Evolutionary conservation across 2,113 vertebrate genomes (phyloP), one percentile per base, ranked within the genome.

Genomic region (Saguinus imperator): DNA sequence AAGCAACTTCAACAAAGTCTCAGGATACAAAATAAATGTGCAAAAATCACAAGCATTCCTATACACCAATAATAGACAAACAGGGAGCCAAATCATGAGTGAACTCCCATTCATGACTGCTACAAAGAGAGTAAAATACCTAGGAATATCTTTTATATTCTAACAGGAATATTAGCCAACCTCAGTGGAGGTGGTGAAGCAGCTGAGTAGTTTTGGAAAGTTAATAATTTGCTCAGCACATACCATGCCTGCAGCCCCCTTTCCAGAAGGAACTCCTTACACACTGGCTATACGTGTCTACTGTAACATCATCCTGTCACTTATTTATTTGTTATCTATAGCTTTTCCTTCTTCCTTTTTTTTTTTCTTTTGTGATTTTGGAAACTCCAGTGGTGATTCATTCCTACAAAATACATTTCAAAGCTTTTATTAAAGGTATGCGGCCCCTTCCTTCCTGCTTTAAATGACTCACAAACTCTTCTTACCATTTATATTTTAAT

Each of bases 311-410:
- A 52, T 27, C 18, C 40, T 14, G 40, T 86, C 29, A 76, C 45
- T 87, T 84, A 64, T 43, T 43, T 55, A 23, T 70, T 57, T 55
- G 11, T 82, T 87, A 87, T 88, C 66, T 87, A 14, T n/a, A 50
- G 8, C n/a, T 61, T 79, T 35, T 84, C 50, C 4, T 52, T 50
- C 11, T 50, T 58, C n/a, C 1, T 70, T n/a, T 35, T 45, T 3
- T 3, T 25, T 17, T 70, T 9, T 37, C 3, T 70, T 75, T 3
- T 94, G 10, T 29, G 58, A 52, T 64, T 97, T 45, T 96, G 97
- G 98, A 98, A 98, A 98, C 82, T 66, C 98, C 98, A 58, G 43
- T 17, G 10, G 27, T 98, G 98, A 98, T 58, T 99, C 98, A 98
- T 21, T 43, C 32, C 35, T 45, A 25, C 3, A 96, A 97, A 98